Evolutionary conservation across 37 sponge, comb jelly and placozoan species (phyloP).

Genomic region (Chondrosia reniformis): DNA sequence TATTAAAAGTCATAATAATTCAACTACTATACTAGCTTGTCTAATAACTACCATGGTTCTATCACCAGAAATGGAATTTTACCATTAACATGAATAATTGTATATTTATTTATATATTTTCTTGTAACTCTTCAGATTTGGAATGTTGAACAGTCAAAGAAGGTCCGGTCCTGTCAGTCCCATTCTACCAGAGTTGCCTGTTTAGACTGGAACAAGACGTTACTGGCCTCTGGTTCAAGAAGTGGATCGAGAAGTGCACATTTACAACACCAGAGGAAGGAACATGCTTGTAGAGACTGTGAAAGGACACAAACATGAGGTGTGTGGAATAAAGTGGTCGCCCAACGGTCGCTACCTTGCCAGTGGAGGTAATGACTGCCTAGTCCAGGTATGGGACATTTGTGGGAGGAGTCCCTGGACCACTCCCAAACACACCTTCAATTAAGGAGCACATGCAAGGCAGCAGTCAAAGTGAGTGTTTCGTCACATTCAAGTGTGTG

Average conservation of each 20-base stretch:
- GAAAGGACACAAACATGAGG: conserved; percentile 69
- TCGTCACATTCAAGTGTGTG: too few relatives aligned
- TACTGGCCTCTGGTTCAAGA: conserved; percentile 74
- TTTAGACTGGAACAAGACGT: conserved; percentile 71
- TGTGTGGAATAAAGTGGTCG: conserved; percentile 92
- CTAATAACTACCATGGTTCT: too few relatives aligned
- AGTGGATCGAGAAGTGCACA: conserved; percentile 62
- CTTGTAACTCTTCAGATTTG: conserved; percentile 79
- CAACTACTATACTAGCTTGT: too few relatives aligned
- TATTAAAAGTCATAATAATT: too few relatives aligned
- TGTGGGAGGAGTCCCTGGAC: conserved; percentile 40
- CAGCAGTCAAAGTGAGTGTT: conserved; percentile 88
- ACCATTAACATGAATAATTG: too few relatives aligned
- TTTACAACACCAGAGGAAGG: too few relatives aligned
- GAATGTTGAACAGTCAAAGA: conserved; percentile 63
- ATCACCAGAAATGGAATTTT: too few relatives aligned
- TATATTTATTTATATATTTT: too few relatives aligned
- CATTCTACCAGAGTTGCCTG: conserved; percentile 61
- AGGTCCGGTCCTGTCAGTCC: conserved; percentile 53
- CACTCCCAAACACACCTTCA: conserved; percentile 52
- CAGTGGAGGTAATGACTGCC: conserved; percentile 88
- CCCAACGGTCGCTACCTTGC: conserved; percentile 74
- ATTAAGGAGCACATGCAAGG: conserved; percentile 65
- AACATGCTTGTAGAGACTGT: conserved; percentile 24
- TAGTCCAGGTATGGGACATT: conserved; percentile 79